Conservation (phyloP, 1,140 invertebrate genomes). For the Alviniconcha marisindica region DNA sequence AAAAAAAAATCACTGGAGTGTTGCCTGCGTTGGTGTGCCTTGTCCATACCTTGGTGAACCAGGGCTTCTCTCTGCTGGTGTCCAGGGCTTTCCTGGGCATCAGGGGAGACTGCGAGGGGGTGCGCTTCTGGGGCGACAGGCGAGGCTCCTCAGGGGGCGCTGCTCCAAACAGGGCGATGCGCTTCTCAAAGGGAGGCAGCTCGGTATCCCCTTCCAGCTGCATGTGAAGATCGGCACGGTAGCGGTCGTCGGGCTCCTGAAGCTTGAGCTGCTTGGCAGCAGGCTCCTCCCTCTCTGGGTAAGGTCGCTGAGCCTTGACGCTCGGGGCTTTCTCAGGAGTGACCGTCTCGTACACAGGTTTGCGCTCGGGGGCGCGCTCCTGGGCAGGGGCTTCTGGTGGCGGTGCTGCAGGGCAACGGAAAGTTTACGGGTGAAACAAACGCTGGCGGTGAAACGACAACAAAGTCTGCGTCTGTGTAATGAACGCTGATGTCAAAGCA, state of each 20-base stretch:
- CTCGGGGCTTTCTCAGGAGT: conserved; percentile 54
- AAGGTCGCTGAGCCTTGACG: too few species aligned
- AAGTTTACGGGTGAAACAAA: too few species aligned
- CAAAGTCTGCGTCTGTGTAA: too few species aligned
- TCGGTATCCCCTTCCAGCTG: conserved; percentile 59
- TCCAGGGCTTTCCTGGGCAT: conserved; percentile 29
- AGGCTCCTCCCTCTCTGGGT: conserved; percentile 57
- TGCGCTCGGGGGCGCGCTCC: conserved; percentile 49
- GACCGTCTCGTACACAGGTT: conserved; percentile 59
- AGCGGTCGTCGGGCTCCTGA: conserved; percentile 51
- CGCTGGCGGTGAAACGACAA: too few species aligned
- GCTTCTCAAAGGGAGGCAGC: conserved; percentile 64
- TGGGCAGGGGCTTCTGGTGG: conserved; percentile 36
- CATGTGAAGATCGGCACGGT: conserved; percentile 61
- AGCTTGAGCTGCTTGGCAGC: conserved; percentile 63
- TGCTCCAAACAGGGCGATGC: conserved; percentile 59
- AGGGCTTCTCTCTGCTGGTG: conserved; percentile 60
- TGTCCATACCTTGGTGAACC: conserved; percentile 60
- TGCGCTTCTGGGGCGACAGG: conserved; percentile 29
- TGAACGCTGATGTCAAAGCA: too few species aligned
- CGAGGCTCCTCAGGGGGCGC: conserved; percentile 48
- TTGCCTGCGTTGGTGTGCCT: too few species aligned
- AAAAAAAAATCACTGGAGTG: too few species aligned
- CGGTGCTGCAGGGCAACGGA: background rate
- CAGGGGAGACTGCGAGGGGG: conserved; percentile 12